phyloP scores from a whole-genome alignment of 2,113 vertebrate species.

The Bubo bubo region DNA sequence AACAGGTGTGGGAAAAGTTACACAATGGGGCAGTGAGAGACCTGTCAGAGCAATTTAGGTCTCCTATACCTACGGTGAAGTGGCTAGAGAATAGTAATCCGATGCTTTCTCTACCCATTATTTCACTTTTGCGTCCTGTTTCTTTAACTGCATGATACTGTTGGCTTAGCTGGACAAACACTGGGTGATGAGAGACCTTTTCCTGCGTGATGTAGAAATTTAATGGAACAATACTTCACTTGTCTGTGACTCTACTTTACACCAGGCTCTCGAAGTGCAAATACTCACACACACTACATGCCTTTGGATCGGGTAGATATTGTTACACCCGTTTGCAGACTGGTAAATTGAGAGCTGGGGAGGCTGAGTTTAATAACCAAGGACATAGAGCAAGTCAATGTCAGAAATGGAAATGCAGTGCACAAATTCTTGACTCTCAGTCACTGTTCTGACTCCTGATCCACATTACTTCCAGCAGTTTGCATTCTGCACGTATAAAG shows the following conservation, averaged over 20 bases:
- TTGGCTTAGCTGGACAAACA: background rate
- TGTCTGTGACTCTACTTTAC: background rate
- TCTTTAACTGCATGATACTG: background rate
- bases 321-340: background rate
- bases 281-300: background rate
- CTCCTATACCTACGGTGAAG: background rate
- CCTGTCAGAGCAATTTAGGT: background rate
- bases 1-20: background rate
- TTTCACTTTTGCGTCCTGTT: background rate
- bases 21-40: background rate
- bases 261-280: background rate
- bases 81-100: background rate
- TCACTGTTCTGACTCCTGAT: background rate
- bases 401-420: background rate
- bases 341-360: background rate
- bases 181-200: background rate
- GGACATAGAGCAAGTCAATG: background rate
- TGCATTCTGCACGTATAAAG: conserved; percentile 16
- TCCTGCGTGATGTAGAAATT: background rate
- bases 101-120: background rate
- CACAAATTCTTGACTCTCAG: background rate
- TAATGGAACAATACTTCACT: background rate
- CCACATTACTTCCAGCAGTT: background rate
- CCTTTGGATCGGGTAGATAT: background rate
- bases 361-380: background rate